Conservation (phyloP, 2,888 invertebrate genomes). For the Ophioninae sp. region DNA sequence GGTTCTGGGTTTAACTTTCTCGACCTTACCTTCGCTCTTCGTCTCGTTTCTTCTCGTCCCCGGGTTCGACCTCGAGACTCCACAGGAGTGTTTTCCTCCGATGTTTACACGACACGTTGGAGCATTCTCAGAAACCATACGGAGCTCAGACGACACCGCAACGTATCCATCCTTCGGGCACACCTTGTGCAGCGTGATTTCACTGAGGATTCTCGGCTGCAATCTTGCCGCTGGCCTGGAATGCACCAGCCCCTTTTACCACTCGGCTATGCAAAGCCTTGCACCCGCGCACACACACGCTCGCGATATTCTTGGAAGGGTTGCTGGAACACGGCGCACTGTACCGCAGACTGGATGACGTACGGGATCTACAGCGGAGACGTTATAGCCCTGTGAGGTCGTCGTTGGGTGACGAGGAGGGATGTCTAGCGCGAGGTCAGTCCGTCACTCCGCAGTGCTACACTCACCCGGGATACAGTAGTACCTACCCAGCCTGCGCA, state of each 20-base stretch:
- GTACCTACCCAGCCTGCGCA: neutral
- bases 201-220: constrained; percentile 43
- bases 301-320: constrained; percentile 15
- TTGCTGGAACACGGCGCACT: constrained; percentile 31
- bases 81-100: constrained; percentile 12
- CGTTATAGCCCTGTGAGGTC: constrained; percentile 18
- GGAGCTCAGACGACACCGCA: constrained; percentile 20
- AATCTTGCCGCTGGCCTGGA: constrained; percentile 54
- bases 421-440: constrained; percentile 44
- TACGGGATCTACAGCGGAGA: constrained; percentile 34
- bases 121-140: constrained; percentile 5
- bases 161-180: constrained; percentile 26
- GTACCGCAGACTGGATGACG: constrained; percentile 48
- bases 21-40: neutral
- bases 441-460: constrained; percentile 11
- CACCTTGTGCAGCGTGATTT: constrained; percentile 41
- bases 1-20: constrained; percentile 1
- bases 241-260: constrained; percentile 29
- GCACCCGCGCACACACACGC: constrained; percentile 1
- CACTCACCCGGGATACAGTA: neutral
- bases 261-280: neutral
- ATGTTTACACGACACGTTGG: neutral
- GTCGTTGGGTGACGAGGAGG: constrained; percentile 7
- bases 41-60: constrained; percentile 1
- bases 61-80: constrained; percentile 41